Evolutionary conservation across 2,113 vertebrate genomes (phyloP).

Genomic region (Myotis brandtii): DNA sequence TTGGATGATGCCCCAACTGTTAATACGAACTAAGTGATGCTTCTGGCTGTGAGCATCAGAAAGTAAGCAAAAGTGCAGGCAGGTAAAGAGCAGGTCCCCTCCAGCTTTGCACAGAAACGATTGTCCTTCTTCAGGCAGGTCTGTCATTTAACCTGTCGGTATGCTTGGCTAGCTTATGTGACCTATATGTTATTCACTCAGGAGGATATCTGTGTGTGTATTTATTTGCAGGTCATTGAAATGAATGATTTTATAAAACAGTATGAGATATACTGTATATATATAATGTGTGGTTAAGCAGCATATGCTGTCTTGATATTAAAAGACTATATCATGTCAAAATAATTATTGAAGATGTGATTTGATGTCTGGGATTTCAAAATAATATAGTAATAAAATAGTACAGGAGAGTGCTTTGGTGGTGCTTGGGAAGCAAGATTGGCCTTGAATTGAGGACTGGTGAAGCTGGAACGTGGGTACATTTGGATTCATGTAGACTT

Average conservation of each 20-base stretch:
- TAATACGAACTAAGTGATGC: not conserved
- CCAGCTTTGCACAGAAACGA: not conserved
- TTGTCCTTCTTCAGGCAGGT: not conserved
- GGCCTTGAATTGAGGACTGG: not conserved
- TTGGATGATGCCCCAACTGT: not conserved
- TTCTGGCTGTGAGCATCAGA: not conserved
- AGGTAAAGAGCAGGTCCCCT: not conserved
- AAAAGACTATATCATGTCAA: not conserved
- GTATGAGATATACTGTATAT: not conserved
- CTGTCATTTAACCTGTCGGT: not conserved
- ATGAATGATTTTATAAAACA: not conserved
- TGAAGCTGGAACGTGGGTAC: not conserved
- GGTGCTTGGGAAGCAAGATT: not conserved
- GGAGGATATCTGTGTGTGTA: not conserved
- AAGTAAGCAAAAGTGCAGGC: not conserved
- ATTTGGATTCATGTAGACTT: not conserved
- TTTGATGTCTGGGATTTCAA: not conserved
- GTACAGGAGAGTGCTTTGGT: fast-evolving
- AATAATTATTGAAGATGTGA: not conserved
- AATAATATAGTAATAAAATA: not conserved
- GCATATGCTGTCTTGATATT: not conserved
- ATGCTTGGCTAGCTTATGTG: not conserved
- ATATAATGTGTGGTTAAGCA: not conserved
- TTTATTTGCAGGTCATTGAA: not conserved
- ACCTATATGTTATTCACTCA: not conserved